phyloP scores from a whole-genome alignment of 2,888 invertebrate genomes.

The Gandaritis pyraliata region DNA sequence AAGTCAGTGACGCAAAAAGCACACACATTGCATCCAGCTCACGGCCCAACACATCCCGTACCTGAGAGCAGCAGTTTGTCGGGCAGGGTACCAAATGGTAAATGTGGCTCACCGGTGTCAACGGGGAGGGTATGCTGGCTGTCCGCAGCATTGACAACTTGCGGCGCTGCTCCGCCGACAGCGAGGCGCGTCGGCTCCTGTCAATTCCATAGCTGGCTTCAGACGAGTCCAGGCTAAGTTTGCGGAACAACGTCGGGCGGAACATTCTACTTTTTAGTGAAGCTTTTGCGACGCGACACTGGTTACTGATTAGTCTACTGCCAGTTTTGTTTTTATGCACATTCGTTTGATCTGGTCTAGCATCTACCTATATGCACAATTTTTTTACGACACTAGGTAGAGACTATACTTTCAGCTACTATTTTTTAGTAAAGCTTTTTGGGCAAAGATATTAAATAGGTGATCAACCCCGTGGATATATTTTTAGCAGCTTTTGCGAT shows the following conservation, averaged over 20 bases:
- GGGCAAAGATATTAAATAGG: too few species aligned
- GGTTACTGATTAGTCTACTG: neutral
- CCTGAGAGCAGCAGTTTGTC: slow-evolving; percentile 81
- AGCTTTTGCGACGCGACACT: slow-evolving; percentile 21
- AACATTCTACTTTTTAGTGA: slow-evolving; percentile 57
- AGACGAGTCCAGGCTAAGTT: slow-evolving; percentile 67
- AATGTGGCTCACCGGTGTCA: slow-evolving; percentile 83
- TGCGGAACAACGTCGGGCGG: slow-evolving; percentile 70
- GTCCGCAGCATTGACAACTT: slow-evolving; percentile 73
- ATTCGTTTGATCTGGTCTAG: neutral
- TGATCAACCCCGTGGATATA: too few species aligned
- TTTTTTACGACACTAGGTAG: too few species aligned
- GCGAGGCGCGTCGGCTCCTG: slow-evolving; percentile 79
- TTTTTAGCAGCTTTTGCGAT: too few species aligned
- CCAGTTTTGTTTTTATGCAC: neutral
- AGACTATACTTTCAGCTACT: too few species aligned
- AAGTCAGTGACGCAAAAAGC: neutral
- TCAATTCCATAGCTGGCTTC: slow-evolving; percentile 68
- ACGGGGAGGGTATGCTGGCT: slow-evolving; percentile 69
- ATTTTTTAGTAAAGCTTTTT: too few species aligned
- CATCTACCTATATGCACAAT: too few species aligned
- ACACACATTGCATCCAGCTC: slow-evolving; percentile 32
- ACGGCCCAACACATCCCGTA: slow-evolving; percentile 48
- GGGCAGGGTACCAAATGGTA: slow-evolving; percentile 84
- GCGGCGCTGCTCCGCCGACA: slow-evolving; percentile 75